phyloP scores from a whole-genome alignment of 1,140 invertebrate genomes.

The Drosophila sproati region DNA sequence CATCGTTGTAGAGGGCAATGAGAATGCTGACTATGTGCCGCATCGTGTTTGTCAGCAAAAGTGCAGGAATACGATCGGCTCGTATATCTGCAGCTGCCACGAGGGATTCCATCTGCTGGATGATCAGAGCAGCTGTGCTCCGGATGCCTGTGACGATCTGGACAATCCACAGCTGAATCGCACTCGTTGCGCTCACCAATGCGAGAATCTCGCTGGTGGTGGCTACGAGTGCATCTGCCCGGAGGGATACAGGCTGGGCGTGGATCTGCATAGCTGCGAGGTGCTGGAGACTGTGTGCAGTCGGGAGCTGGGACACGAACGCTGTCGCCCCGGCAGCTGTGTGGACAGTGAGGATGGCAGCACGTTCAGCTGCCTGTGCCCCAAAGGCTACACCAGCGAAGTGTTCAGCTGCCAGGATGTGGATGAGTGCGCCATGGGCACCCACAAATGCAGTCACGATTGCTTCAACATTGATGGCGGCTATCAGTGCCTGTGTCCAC shows the following conservation, averaged over 20 bases:
- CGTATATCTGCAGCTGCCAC: constrained; percentile 87
- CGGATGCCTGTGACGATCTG: constrained; percentile 72
- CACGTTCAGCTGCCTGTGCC: constrained; percentile 85
- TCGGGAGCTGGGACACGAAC: constrained; percentile 52
- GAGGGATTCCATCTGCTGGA: constrained; percentile 66
- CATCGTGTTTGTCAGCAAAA: constrained; percentile 86
- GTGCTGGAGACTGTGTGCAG: constrained; percentile 86
- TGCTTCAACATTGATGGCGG: constrained; percentile 94
- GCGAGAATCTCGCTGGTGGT: constrained; percentile 86
- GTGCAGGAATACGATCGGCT: constrained; percentile 89
- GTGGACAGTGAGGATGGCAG: constrained; percentile 86
- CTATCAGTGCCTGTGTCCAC: constrained; percentile 92
- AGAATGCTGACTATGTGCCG: constrained; percentile 71
- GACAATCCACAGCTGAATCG: constrained; percentile 84
- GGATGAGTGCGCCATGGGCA: constrained; percentile 91
- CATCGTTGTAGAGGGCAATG: constrained; percentile 63
- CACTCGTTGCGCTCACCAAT: constrained; percentile 85
- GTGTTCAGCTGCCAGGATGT: constrained; percentile 86
- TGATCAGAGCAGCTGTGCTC: constrained; percentile 79
- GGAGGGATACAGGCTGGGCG: constrained; percentile 85
- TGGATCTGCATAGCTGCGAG: constrained; percentile 85
- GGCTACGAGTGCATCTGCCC: constrained; percentile 84
- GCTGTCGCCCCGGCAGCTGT: constrained; percentile 85
- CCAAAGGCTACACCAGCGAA: constrained; percentile 84
- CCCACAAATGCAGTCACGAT: constrained; percentile 90